Base-by-base conservation (phyloP, 2,113 vertebrate genomes). In the Sebastes schlegelii region DNA sequence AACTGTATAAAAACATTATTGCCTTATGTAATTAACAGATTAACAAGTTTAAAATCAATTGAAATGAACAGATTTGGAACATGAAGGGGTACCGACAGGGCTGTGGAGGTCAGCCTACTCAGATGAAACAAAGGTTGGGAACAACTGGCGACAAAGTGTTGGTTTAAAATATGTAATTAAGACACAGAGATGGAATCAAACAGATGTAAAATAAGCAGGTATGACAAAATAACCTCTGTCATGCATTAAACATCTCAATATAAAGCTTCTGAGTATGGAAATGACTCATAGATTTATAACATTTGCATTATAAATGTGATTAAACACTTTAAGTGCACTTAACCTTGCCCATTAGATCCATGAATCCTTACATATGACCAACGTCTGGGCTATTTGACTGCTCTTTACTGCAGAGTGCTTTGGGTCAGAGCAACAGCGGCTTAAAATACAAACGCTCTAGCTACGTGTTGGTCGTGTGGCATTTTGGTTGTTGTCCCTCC, bases 271-370 rank as follows among this genome's bases (percentile, higher is more conserved):
- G 42, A 45, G 14, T 51, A 26, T 19, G 49, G 55, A 19, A 13
- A 17, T 66, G 49, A 21, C 45, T 70, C 74, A 81, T 40, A 83
- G 45, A 81, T 79, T 68, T 58, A 74, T 63, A 61, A 45, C n/a
- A 19, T 77, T 57, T 79, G 46, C 49, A 77, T 68, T 62, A 86
- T 74, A 83, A 58, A 52, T 52, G 11, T 21, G 45, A 82, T 82
- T 78, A 71, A 79, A 43, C 2, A 26, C 19, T 77, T 85, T 54
- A 74, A 71, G 11, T 1, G 68, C 73, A 55, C 63, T 88, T 82
- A 77, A 71, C 55, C 65, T 66, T 7, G 1, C 4, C 46, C 58
- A 16, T 48, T 48, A 55, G 10, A 3, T 46, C 77, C 21, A 2
- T 48, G 74, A 12, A 45, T 70, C 49, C 1, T 66, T 8, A 12